Evolutionary conservation across 2,888 invertebrate genomes (phyloP), one percentile per base, ranked within the genome.

Genomic region (Epirrita christyi): DNA sequence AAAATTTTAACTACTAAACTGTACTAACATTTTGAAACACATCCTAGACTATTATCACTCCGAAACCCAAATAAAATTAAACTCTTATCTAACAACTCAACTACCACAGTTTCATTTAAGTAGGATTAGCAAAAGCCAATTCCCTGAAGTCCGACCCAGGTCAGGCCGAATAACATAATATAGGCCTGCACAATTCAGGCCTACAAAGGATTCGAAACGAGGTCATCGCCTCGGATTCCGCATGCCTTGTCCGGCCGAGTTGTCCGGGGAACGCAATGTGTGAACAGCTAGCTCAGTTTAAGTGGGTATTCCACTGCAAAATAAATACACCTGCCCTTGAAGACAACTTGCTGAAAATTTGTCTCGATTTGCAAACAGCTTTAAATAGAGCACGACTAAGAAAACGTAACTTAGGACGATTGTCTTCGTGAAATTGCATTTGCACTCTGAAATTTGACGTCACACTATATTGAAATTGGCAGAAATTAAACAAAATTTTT

Each of bases 141-240:
- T 66, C 66, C 63, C 66, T 2, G 14, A 44, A 44, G 66, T 32
- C 48, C 32, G 45, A 37, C 49, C 28, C 38, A 36, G 38, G 34
- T 27, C 44, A 38, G 29, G 52, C 59, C 55, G 38, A 54, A 54
- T 55, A 60, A 58, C 59, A 47, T 61, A 58, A 58, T 61, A 60
- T 56, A 53, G 55, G 57, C 42, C 55, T 59, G 62, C 60, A 60
- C 60, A 58, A 61, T 66, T 59, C 58, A 58, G 55, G 66, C 55
- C 62, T 66, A 60, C 59, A 63, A 60, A 60, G 66, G 61, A 62
- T 61, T 63, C 9, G 55, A 46, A 64, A 58, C 60, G 61, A 44
- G 66, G 66, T 66, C 66, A 61, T 54, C 54, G 59, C 46, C 9
- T 54, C 50, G 55, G 55, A 62, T 55, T 54, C 55, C 56, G 43